Evolutionary conservation across 2,888 invertebrate genomes (phyloP).

Genomic region (Emesis furor): DNA sequence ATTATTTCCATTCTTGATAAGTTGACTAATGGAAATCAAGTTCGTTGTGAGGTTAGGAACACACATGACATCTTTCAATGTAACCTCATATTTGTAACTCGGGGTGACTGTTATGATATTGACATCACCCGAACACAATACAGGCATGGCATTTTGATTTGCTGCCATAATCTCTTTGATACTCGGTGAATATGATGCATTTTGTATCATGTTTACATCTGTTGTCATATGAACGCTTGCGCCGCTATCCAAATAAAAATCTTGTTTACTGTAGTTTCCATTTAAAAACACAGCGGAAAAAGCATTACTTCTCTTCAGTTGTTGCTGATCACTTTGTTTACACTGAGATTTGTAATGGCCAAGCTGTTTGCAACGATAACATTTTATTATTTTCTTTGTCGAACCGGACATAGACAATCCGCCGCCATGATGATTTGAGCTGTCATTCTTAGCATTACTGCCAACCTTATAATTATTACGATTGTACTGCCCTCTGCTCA

Average conservation of each 20-base stretch:
- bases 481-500: too few relatives aligned
- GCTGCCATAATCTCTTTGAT: constrained; percentile 47
- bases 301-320: neutral
- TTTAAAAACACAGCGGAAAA: constrained; percentile 36
- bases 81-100: constrained; percentile 2
- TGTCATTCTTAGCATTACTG: neutral
- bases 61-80: neutral
- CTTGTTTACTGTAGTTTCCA: constrained; percentile 36
- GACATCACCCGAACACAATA: constrained; percentile 47
- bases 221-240: constrained; percentile 43
- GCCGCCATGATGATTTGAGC: constrained; percentile 1
- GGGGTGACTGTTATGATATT: constrained; percentile 19
- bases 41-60: neutral
- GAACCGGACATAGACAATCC: constrained; percentile 51
- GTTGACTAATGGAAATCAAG: constrained; percentile 1
- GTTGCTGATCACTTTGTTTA: neutral
- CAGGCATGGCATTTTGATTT: constrained; percentile 47
- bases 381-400: constrained; percentile 46
- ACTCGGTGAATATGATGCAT: constrained; percentile 33
- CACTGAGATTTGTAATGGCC: constrained; percentile 38
- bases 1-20: constrained; percentile 15
- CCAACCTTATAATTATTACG: too few relatives aligned
- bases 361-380: constrained; percentile 43
- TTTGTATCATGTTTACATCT: constrained; percentile 32
- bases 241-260: constrained; percentile 41